These are phyloP conservation scores for Mus spicilegus DNA, from an alignment of 2,113 vertebrate species.

Conservation along the genomic window DNA sequence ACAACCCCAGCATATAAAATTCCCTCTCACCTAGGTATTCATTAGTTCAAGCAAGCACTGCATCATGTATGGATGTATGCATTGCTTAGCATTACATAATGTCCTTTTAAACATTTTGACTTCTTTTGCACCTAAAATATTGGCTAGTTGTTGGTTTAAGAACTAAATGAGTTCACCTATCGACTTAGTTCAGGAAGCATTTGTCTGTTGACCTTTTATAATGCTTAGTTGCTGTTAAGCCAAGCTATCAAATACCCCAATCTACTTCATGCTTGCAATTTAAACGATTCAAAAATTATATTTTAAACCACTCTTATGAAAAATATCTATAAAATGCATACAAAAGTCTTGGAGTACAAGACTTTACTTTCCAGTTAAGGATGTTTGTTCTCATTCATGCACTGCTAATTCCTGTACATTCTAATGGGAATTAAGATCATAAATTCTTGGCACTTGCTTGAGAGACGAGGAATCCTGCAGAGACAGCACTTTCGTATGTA, in stretches of 20 bases:
- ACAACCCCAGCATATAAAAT: background rate
- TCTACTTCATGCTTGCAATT: background rate
- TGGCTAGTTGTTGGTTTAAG: background rate
- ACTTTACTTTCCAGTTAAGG: slow-evolving; percentile 31
- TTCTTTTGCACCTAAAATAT: background rate
- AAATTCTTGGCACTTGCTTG: slow-evolving; percentile 74
- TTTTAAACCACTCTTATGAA: background rate
- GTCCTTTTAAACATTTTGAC: background rate
- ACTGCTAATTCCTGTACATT: slow-evolving; percentile 75
- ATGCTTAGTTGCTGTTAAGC: background rate
- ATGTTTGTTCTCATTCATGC: background rate
- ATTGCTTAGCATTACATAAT: background rate
- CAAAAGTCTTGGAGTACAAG: background rate
- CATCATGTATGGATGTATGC: background rate
- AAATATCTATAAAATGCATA: background rate
- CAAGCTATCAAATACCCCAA: background rate
- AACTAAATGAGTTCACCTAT: background rate
- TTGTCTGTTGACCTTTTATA: background rate
- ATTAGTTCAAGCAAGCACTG: background rate
- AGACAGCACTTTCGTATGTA: slow-evolving; percentile 73
- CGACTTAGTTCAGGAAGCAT: background rate
- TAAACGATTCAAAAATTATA: slow-evolving; percentile 26
- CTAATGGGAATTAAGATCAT: slow-evolving; percentile 70
- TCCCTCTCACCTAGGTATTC: background rate
- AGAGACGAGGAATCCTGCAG: slow-evolving; percentile 51